Base-by-base conservation (phyloP, 1,140 invertebrate genomes). In the Drosophila mayri region DNA sequence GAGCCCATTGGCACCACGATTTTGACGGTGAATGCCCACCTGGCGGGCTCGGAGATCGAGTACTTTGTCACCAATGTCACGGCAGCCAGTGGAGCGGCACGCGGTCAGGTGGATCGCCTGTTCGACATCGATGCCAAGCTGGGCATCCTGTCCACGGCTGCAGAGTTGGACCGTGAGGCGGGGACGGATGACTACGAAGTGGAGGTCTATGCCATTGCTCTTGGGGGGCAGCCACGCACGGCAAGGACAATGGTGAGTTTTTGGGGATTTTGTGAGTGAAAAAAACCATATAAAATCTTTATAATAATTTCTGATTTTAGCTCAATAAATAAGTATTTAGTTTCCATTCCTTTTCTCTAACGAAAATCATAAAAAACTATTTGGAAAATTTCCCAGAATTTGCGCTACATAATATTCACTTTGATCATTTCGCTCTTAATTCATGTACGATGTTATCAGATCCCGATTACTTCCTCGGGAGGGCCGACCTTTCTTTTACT, bases 1-100 rank as follows among this genome's bases (percentile, higher is more conserved):
- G 96, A 98, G 90, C 95, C 96, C 0, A 94, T 95, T 12, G 98
- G 97, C 16, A 97, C 96, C 0, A 96, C 95, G 82, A 96, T 99
- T 54, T 92, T 97, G 70, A 96, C 96, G 66, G 95, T 99, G 59
- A 95, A 93, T 32, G 97, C 97, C 63, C 94, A 95, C 37, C 93
- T 94, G 79, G 79, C 76, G 50, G 93, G 93, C 9, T 93, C 93
- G 46, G 95, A 96, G 67, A 94, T 98, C 81, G 97, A 98, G 91
- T 99, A 98, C 94, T 99, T 97, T 93, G 96, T 99, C 90, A 97
- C 97, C 60, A 98, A 98, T 93, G 96, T 98, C 90, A 98, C 98
- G 41, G 95, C 95, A 0, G 49, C 64, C 14, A 30, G 41, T 35
- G 57, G 44, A 9, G 46, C 40, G 3, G 35, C 22, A 4, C 44